Evolutionary conservation across 2,797 vertebrate species (phyloP).

Genomic region (Gobio occitaniae): DNA sequence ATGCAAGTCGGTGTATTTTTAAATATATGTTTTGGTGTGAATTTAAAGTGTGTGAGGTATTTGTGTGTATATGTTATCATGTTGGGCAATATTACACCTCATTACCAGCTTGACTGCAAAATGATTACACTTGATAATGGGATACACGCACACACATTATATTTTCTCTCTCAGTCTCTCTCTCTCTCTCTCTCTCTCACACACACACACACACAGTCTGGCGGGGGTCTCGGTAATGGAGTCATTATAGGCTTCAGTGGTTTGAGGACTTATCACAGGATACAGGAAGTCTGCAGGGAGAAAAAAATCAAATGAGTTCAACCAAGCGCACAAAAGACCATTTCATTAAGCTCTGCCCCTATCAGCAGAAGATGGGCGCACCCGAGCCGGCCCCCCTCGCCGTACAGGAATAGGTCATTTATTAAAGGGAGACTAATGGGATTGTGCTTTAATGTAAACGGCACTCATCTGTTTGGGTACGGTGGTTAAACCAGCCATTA

Average conservation of each 20-base stretch:
- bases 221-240: conserved; percentile 82
- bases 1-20: background rate
- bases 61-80: conserved; percentile 70
- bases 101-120: conserved; percentile 90
- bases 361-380: conserved; percentile 59
- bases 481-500: conserved; percentile 60
- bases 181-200: conserved; percentile 26
- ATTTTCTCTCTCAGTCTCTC: conserved; percentile 19
- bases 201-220: conserved; percentile 78
- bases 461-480: conserved; percentile 56
- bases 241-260: conserved; percentile 86
- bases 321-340: conserved; percentile 64
- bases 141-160: conserved; percentile 66
- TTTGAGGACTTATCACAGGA: conserved; percentile 85
- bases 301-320: conserved; percentile 66
- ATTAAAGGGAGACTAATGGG: conserved; percentile 64
- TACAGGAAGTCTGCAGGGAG: conserved; percentile 80
- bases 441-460: conserved; percentile 64
- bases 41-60: conserved; percentile 34
- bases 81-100: conserved; percentile 86
- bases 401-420: conserved; percentile 57
- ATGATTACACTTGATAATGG: conserved; percentile 93
- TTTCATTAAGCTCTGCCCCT: conserved; percentile 63
- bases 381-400: conserved; percentile 7
- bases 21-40: conserved; percentile 32